Conservation (phyloP, 2,113 vertebrate species). For the Hemiscyllium ocellatum region DNA sequence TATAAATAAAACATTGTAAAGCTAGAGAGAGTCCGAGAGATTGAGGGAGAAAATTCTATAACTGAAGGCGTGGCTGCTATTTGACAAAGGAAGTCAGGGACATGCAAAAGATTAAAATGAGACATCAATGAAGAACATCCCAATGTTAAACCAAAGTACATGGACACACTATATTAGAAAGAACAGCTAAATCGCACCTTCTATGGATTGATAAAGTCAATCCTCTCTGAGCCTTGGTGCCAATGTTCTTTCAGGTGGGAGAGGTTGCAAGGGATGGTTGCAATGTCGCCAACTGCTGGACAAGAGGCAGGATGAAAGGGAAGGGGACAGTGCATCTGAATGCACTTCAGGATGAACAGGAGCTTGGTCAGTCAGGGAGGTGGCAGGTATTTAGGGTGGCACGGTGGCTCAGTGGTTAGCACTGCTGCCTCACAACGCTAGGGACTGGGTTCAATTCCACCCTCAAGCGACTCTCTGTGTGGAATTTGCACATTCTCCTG, state of each 20-base stretch:
- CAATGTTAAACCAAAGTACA: background rate
- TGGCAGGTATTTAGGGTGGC: no score
- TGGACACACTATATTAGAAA: background rate
- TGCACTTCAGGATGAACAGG: no score
- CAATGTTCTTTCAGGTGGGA: background rate
- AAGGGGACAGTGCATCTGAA: background rate
- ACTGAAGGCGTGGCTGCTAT: background rate
- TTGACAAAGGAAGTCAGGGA: background rate
- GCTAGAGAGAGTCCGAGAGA: background rate
- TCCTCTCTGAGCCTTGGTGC: background rate
- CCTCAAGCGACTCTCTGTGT: no score
- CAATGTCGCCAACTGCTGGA: background rate
- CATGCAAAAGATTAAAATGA: background rate
- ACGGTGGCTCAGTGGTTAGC: no score
- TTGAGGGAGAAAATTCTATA: background rate
- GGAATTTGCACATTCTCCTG: no score
- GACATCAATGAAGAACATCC: background rate
- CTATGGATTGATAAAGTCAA: background rate
- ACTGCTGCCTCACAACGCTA: no score
- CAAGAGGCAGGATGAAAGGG: background rate
- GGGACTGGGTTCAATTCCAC: no score
- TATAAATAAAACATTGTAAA: background rate
- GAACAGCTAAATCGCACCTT: background rate
- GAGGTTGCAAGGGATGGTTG: background rate
- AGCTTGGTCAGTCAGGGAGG: no score